phyloP scores from a whole-genome alignment of 1,140 invertebrate species.

The Acromyrmex charruanus region DNA sequence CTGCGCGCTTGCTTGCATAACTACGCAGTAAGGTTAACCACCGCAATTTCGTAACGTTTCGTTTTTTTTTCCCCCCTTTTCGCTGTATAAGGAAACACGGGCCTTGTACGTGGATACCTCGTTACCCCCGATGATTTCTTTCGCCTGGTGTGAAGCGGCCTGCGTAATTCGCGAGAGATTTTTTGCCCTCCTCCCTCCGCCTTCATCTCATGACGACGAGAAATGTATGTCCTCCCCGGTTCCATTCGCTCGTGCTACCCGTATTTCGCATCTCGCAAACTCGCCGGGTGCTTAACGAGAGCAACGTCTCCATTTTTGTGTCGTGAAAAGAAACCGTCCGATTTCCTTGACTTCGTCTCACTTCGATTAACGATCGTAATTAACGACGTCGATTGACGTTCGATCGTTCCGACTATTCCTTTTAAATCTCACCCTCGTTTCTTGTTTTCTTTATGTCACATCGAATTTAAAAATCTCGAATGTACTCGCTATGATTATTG shows the following conservation, averaged over 20 bases:
- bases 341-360: slow-evolving; percentile 18
- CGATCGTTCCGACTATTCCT: neutral
- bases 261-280: slow-evolving; percentile 33
- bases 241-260: slow-evolving; percentile 25
- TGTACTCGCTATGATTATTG: neutral
- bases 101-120: slow-evolving; percentile 58
- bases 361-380: slow-evolving; percentile 32
- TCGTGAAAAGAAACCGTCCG: slow-evolving; percentile 4
- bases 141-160: slow-evolving; percentile 29
- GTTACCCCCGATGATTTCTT: slow-evolving; percentile 66
- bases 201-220: neutral
- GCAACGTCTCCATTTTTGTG: slow-evolving; percentile 39
- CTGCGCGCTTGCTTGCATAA: slow-evolving; percentile 27
- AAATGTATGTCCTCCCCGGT: slow-evolving; percentile 10
- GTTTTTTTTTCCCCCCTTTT: neutral
- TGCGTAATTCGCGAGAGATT: slow-evolving; percentile 54
- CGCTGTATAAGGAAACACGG: slow-evolving; percentile 18
- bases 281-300: slow-evolving; percentile 32
- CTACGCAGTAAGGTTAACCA: slow-evolving; percentile 46
- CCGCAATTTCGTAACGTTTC: slow-evolving; percentile 14
- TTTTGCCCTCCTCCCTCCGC: slow-evolving; percentile 8
- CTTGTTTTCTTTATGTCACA: neutral
- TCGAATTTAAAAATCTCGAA: slow-evolving; percentile 19
- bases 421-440: neutral
- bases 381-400: slow-evolving; percentile 13